Base-by-base conservation (phyloP, 2,113 vertebrate species). In the Mirounga angustirostris region DNA sequence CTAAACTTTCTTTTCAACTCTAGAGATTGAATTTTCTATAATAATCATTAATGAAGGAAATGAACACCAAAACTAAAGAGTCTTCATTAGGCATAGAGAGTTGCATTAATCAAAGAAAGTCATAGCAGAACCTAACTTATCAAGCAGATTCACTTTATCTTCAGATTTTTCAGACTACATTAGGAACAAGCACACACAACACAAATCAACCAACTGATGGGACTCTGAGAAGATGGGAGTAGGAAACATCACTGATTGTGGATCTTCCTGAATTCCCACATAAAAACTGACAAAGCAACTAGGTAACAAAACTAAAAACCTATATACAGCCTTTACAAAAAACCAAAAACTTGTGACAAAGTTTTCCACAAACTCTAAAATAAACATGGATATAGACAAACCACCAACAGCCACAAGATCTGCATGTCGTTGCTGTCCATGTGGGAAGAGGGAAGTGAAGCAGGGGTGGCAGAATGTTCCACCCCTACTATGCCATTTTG, bases 251-350 rank as follows among this genome's bases (percentile, higher is more conserved):
- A 46, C 15, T 13, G 19, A 40, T 52, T 82, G 22, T 19, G 30
- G 78, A 84, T 81, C 63, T 81, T 86, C 63, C 43, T 67, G 24
- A 81, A 67, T 74, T 93, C 76, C 28, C 69, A 50, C 52, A 76
- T 69, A 89, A 96, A 96, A 89, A 69, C 3, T 92, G 61, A 73
- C 19, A 83, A 67, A 92, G 73, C 74, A 91, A 80, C 33, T 46
- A 88, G 46, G 52, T 61, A 73, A 81, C n/a, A 73, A 88, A 92
- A 74, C 15, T 0, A 82, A 71, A 82, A 82, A 67, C 13, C 30
- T 36, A 76, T 30, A 24, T 43, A 89, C 28, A 74, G 67, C 30
- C 46, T 82, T 89, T 76, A 83, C 30, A 4, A 76, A 93, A 82
- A 78, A 67, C 10, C 15, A 63, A 67, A 82, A 59, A 15, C 43